phyloP scores from a whole-genome alignment of 2,113 vertebrate genomes.

The Alligator sinensis region DNA sequence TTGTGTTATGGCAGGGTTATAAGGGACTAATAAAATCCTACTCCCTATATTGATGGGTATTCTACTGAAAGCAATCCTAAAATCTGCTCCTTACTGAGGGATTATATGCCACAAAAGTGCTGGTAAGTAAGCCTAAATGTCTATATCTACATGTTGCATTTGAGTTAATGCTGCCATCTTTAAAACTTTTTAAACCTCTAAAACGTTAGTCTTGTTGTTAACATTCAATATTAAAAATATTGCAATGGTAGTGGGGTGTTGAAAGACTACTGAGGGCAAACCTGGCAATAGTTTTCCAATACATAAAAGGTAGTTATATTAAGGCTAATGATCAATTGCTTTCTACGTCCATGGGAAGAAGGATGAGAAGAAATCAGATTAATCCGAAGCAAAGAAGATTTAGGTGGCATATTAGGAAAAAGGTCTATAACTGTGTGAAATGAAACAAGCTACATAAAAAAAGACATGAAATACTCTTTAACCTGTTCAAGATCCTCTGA shows the following conservation, averaged over 20 bases:
- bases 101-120: not conserved
- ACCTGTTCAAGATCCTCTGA: too few relatives aligned
- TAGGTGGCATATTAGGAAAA: not conserved
- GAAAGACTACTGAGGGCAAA: not conserved
- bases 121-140: not conserved
- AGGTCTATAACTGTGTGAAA: not conserved
- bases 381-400: not conserved
- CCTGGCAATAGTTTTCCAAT: not conserved
- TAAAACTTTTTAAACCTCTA: not conserved
- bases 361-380: not conserved
- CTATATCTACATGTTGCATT: not conserved
- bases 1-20: not conserved
- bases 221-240: not conserved
- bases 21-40: not conserved
- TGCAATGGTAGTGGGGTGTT: not conserved
- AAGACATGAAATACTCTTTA: too few relatives aligned
- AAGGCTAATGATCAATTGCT: not conserved
- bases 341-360: not conserved
- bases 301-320: not conserved
- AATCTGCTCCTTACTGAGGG: not conserved
- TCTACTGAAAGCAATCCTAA: not conserved
- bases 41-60: fast-evolving
- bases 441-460: not conserved
- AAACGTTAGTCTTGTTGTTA: not conserved
- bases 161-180: not conserved